Evolutionary conservation across 2,797 vertebrate species (phyloP).

Genomic region (Glossophaga mutica): DNA sequence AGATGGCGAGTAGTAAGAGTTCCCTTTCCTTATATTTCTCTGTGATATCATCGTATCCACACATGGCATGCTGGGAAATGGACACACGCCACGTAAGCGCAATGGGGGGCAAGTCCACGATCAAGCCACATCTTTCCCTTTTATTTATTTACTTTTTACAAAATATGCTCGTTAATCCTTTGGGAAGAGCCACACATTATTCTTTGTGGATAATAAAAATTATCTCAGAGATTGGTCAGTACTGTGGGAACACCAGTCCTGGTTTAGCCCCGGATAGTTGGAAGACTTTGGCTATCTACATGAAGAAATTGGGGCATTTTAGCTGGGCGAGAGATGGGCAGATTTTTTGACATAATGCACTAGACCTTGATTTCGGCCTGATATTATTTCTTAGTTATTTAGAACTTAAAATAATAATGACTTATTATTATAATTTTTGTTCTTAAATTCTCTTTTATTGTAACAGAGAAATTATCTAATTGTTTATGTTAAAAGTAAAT

Average conservation of each 20-base stretch:
- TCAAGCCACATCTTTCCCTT: background rate
- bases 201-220: background rate
- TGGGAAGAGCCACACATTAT: background rate
- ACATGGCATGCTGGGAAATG: background rate
- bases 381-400: conserved; percentile 1
- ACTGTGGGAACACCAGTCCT: background rate
- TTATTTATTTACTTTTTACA: background rate
- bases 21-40: background rate
- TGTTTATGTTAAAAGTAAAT: background rate
- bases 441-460: background rate
- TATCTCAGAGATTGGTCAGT: background rate
- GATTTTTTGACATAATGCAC: background rate
- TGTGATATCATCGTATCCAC: background rate
- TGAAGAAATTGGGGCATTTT: background rate
- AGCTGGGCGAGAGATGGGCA: background rate
- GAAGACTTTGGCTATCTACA: background rate
- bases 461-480: background rate
- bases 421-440: background rate
- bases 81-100: background rate
- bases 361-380: background rate
- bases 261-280: background rate
- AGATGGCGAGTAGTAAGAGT: background rate
- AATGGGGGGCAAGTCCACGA: background rate
- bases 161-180: background rate
- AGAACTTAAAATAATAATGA: background rate